Evolutionary conservation across 92 coral and sea anemone genomes (phyloP), one percentile per base, ranked within the genome.

Genomic region (Montipora capitata): DNA sequence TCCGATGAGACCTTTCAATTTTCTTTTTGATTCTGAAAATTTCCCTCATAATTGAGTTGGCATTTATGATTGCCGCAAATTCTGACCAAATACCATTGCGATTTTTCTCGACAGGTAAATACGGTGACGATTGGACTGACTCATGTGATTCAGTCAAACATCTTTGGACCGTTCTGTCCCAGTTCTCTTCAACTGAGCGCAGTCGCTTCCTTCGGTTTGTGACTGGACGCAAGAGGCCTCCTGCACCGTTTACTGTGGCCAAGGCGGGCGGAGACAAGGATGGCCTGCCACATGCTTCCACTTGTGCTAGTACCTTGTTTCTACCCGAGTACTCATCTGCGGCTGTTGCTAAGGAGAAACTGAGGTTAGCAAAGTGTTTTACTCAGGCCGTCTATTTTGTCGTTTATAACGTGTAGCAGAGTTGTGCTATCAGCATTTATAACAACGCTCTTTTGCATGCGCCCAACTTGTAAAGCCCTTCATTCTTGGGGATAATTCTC

Each of bases 171-270:
- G 98, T 95, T 2, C 76, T 98, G 58, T 79, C 94, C 67, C 94
- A 94, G 90, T 96, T 98, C 58, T 92, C 88, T 35, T 85, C 88
- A 40, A 95, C 91, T 51, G 99, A 98, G 58, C 96, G 99, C 57
- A 98, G 99, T 80, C 94, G 96, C 7, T 98, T 98, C 79, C 93
- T 98, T 41, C 98, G 99, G 51, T 98, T 98, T 81, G 98, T 98
- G 71, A 96, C 98, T 40, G 99, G 99, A 38, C 94, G 99, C 15
- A 95, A 95, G 72, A 95, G 99, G 45, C 96, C 96, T 2, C 99
- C 99, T 13, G 98, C 99, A 39, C 96, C 98, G 5, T 96, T 98
- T 68, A 96, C 98, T 38, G 95, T 96, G 68, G 96, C 97, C 57
- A 95, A 98, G 83, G 96, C 96, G 6, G 96, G 98, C 1, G 98